Evolutionary conservation across 2,797 vertebrate species (phyloP).

Genomic region (Ctenochaetus hawaiiensis): DNA sequence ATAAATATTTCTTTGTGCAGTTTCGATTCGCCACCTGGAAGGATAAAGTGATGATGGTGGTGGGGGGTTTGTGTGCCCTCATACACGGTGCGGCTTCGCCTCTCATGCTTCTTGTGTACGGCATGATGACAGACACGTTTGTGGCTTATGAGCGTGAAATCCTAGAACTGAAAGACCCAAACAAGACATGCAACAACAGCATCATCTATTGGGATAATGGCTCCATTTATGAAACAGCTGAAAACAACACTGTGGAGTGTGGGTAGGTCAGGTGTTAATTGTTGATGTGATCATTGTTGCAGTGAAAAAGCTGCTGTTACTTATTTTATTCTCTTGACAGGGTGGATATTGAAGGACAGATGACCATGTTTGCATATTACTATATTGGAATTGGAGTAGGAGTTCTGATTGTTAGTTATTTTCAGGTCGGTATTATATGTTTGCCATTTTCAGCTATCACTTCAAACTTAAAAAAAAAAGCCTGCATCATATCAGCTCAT

Average conservation of each 20-base stretch:
- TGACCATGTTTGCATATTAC: slow-evolving; percentile 88
- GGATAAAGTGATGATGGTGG: slow-evolving; percentile 90
- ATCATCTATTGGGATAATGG: slow-evolving; percentile 90
- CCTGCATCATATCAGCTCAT: too few species aligned
- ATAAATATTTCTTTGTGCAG: slow-evolving; percentile 67
- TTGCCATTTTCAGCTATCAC: neutral
- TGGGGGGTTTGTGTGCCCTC: slow-evolving; percentile 90
- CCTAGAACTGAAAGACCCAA: slow-evolving; percentile 88
- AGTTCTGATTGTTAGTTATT: slow-evolving; percentile 84
- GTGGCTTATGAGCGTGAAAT: slow-evolving; percentile 91
- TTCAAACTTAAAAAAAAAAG: neutral
- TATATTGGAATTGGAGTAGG: slow-evolving; percentile 84
- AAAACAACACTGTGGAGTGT: slow-evolving; percentile 75
- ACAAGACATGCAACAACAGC: slow-evolving; percentile 90
- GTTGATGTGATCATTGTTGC: slow-evolving; percentile 10
- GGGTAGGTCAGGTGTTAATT: slow-evolving; percentile 75
- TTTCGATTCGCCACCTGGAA: slow-evolving; percentile 91
- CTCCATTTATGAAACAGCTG: slow-evolving; percentile 74
- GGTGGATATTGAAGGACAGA: slow-evolving; percentile 83
- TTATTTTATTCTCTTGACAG: slow-evolving; percentile 67
- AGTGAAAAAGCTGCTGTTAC: neutral
- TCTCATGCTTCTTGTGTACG: slow-evolving; percentile 90
- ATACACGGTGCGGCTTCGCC: slow-evolving; percentile 91
- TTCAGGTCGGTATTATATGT: slow-evolving; percentile 80
- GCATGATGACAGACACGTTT: slow-evolving; percentile 94